Evolutionary conservation across 2,888 invertebrate genomes (phyloP).

Genomic region (Diachrysia chrysitis): DNA sequence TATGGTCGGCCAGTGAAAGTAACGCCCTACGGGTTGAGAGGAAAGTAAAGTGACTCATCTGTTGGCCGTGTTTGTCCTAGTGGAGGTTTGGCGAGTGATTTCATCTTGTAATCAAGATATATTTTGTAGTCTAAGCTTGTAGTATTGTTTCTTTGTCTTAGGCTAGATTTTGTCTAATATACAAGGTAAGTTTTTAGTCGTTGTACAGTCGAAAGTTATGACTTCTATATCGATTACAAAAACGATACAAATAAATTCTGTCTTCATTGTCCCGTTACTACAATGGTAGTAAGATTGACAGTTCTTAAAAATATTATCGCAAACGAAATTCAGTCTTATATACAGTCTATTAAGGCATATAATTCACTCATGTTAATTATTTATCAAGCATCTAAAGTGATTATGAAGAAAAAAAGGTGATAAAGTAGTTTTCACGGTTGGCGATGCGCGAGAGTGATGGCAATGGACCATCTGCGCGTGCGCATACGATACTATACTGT

Average conservation of each 20-base stretch:
- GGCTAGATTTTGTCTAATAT: too few species aligned
- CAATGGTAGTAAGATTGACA: too few species aligned
- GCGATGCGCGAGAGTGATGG: slow-evolving; percentile 67
- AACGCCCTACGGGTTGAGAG: slow-evolving; percentile 26
- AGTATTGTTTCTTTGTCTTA: too few species aligned
- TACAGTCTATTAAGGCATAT: background rate
- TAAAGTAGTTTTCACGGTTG: slow-evolving; percentile 71
- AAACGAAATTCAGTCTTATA: background rate
- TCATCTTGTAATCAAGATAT: background rate
- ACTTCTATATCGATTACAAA: too few species aligned
- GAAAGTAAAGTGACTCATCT: slow-evolving; percentile 35
- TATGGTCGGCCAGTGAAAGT: slow-evolving; percentile 30
- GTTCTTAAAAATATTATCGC: background rate
- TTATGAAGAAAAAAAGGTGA: slow-evolving; percentile 48
- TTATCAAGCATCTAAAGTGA: slow-evolving; percentile 18
- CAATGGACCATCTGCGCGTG: slow-evolving; percentile 59
- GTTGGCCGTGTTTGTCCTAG: background rate
- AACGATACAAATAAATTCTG: too few species aligned
- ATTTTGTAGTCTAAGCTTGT: too few species aligned
- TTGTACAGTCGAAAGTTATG: too few species aligned
- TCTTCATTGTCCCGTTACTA: too few species aligned
- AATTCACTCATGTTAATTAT: background rate
- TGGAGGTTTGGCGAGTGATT: background rate
- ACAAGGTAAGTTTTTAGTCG: too few species aligned
- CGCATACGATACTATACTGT: slow-evolving; percentile 47